These are phyloP conservation scores for Drosophila koepferae DNA, from an alignment of 2,888 invertebrate species.

Conservation along the genomic window DNA sequence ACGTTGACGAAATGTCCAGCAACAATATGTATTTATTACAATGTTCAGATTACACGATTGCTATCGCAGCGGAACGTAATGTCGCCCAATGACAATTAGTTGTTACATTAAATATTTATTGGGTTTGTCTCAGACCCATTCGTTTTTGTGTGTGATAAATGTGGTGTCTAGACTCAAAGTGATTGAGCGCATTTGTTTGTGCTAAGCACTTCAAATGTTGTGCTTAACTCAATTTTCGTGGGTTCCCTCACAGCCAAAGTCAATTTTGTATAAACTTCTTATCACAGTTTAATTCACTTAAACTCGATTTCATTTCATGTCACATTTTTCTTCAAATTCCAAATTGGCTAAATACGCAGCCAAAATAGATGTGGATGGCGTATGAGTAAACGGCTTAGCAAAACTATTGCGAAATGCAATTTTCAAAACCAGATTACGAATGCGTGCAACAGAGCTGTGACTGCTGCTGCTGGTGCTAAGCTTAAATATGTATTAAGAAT, in stretches of 20 bases:
- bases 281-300: neutral
- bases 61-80: slow-evolving; percentile 1
- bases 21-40: slow-evolving; percentile 35
- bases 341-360: neutral
- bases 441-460: neutral
- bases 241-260: neutral
- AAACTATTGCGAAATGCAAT: slow-evolving; percentile 1
- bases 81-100: slow-evolving; percentile 46
- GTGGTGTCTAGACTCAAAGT: slow-evolving; percentile 39
- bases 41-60: slow-evolving; percentile 25
- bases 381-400: neutral
- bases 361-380: neutral
- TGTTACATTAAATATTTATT: slow-evolving; percentile 53
- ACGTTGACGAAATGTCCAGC: slow-evolving; percentile 17
- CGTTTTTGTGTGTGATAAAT: slow-evolving; percentile 21
- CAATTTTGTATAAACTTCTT: neutral
- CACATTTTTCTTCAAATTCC: neutral
- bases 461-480: neutral
- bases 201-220: slow-evolving; percentile 36
- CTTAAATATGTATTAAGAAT: neutral
- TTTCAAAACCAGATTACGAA: slow-evolving; percentile 12
- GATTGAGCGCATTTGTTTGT: slow-evolving; percentile 14
- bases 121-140: slow-evolving; percentile 11
- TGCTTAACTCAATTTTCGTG: slow-evolving; percentile 52
- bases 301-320: neutral